Base-by-base conservation (phyloP, 53 echinoderm and acorn worm genomes). In the Luidia sarsii region DNA sequence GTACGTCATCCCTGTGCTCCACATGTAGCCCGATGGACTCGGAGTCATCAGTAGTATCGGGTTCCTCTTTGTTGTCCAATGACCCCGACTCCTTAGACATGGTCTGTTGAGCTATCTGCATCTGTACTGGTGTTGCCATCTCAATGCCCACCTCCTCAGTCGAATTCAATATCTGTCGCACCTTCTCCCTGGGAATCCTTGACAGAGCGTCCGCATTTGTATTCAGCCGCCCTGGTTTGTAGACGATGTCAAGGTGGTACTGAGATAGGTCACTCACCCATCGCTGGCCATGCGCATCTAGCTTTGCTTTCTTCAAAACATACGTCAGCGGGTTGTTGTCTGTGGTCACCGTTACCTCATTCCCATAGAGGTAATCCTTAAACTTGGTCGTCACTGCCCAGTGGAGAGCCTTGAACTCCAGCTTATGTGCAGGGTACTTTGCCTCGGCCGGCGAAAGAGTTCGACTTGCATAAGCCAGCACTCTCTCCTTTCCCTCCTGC, bases 371-470 rank as follows among this genome's bases (percentile, higher is more conserved):
- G 16, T 81, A 81, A 31, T 64, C 81, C 21, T 34, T 48, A 20
- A 81, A 81, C 81, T 81, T 81, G 7, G 30, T 15, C 3, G 81
- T 81, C n/a, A 39, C 82, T 16, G 82, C 82, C 82, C 82, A 82
- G 38, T 82, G 68, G 2, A 82, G 48, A 2, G 82, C 67, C 39
- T 68, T 68, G 11, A 82, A 68, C n/a, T n/a, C n/a, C n/a, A n/a
- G n/a, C n/a, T n/a, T n/a, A n/a, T n/a, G n/a, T n/a, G n/a, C n/a
- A n/a, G 68, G 68, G 16, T 68, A 82, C 38, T 14, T 52, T 27
- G 1, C 37, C 56, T 82, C 82, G 2, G 52, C 51, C 10, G 36
- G 23, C 1, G 53, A 36, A 7, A 68, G 54, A 22, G 50, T 21
- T 8, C 80, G 21, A 18, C 80, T 80, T 1, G 80, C 80, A 80